These are phyloP conservation scores for Drosophila equinoxialis DNA, from an alignment of 1,140 invertebrate genomes.

Conservation along the genomic window DNA sequence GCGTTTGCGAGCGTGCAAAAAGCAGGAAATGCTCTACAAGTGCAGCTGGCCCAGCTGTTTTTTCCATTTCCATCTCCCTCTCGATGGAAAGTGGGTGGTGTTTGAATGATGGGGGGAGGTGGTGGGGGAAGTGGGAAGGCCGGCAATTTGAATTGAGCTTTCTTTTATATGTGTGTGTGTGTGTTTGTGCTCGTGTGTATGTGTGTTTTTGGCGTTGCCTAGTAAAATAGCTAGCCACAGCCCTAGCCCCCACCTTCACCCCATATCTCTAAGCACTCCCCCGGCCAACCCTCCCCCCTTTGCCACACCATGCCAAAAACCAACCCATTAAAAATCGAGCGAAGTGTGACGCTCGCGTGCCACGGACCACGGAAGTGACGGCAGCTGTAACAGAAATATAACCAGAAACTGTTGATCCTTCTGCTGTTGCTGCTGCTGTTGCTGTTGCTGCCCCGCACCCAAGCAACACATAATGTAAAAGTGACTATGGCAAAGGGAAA, in stretches of 20 bases:
- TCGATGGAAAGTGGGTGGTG: conserved; percentile 10
- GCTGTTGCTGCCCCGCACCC: conserved; percentile 44
- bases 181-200: neutral
- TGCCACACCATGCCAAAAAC: neutral
- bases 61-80: neutral
- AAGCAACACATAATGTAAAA: conserved; percentile 34
- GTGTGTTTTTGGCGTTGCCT: conserved; percentile 28
- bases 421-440: conserved; percentile 30
- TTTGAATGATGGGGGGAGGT: conserved; percentile 15
- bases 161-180: neutral
- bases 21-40: conserved; percentile 79
- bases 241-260: conserved; percentile 16
- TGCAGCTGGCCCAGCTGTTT: conserved; percentile 67
- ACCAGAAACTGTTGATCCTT: conserved; percentile 78
- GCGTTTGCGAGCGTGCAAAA: conserved; percentile 76
- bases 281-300: conserved; percentile 8
- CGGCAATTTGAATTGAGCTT: neutral
- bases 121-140: too few relatives aligned
- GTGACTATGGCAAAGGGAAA: conserved; percentile 25
- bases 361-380: conserved; percentile 71
- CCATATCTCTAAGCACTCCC: conserved; percentile 9
- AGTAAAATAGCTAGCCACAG: neutral
- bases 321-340: conserved; percentile 39
- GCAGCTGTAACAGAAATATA: conserved; percentile 72
- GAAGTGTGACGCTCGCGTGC: conserved; percentile 79